Conservation (phyloP, 2,797 vertebrate species). For the Zenarchopterus dispar region DNA sequence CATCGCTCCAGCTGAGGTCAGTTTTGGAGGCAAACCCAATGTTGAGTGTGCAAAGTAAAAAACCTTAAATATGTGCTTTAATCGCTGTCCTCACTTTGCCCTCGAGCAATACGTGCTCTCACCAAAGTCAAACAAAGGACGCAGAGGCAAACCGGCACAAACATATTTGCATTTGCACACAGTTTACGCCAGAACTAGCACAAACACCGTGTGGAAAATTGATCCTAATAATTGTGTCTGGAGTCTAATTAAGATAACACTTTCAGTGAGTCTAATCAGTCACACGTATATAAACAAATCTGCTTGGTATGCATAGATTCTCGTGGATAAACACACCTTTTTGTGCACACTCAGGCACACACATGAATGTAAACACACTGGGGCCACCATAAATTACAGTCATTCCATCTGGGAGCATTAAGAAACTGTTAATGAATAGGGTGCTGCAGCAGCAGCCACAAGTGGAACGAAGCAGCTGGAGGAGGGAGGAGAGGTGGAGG, state of each 20-base stretch:
- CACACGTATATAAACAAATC: constrained; percentile 62
- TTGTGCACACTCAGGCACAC: constrained; percentile 24
- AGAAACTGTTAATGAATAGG: constrained; percentile 84
- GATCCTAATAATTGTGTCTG: constrained; percentile 56
- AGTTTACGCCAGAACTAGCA: constrained; percentile 48
- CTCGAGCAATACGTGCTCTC: constrained; percentile 63
- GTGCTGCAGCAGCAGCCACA: constrained; percentile 72
- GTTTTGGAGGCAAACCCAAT: constrained; percentile 55
- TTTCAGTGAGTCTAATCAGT: constrained; percentile 59
- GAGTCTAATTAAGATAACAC: constrained; percentile 61
- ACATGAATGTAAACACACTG: constrained; percentile 53
- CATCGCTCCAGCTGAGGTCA: constrained; percentile 67
- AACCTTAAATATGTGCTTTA: constrained; percentile 69
- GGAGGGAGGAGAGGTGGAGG: constrained; percentile 41
- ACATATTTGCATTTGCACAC: constrained; percentile 69
- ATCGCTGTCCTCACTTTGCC: constrained; percentile 73
- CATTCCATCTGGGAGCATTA: constrained; percentile 82
- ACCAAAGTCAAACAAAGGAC: constrained; percentile 67
- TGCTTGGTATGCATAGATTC: constrained; percentile 59
- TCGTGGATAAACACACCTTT: constrained; percentile 50
- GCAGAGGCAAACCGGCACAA: constrained; percentile 53
- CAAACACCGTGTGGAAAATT: constrained; percentile 53
- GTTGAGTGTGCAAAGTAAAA: constrained; percentile 52
- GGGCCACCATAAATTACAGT: constrained; percentile 75
- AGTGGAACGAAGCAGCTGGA: constrained; percentile 71